Percentiles rank a stretch among this genome's conserved stretches.
These are phyloP conservation scores for Phoenicopterus ruber DNA, from an alignment of 2,113 vertebrate genomes.

Conservation along the genomic window DNA sequence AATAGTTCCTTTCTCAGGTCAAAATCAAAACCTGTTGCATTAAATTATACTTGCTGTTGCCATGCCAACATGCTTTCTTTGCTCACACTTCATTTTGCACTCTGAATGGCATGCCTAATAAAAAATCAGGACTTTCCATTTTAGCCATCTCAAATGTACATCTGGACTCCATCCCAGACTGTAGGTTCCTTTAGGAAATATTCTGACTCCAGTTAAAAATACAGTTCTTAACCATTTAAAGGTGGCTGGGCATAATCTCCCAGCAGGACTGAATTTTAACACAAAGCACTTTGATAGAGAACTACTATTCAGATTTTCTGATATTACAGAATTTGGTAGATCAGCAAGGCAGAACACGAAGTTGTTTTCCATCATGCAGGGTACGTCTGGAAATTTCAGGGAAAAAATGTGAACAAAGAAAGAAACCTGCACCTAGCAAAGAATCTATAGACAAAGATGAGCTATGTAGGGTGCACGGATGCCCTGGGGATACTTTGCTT, in stretches of 20 bases:
- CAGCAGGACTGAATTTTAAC: constrained; percentile 12
- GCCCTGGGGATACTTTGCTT: not conserved
- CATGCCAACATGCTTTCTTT: constrained; percentile 40
- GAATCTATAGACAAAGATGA: not conserved
- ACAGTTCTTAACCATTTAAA: constrained; percentile 35
- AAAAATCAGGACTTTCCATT: constrained; percentile 60
- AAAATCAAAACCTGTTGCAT: constrained; percentile 49
- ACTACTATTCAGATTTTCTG: not conserved
- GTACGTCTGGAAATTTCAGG: not conserved
- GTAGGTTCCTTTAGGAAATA: constrained; percentile 54
- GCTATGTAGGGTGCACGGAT: not conserved
- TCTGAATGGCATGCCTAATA: constrained; percentile 56
- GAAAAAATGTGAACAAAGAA: not conserved
- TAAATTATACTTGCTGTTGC: constrained; percentile 54
- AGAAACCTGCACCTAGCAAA: not conserved
- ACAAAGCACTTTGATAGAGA: not conserved
- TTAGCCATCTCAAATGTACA: constrained; percentile 56
- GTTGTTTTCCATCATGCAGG: not conserved
- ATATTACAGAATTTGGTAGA: not conserved
- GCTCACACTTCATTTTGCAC: constrained; percentile 51
- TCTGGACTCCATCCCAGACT: constrained; percentile 54
- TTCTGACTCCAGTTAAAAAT: constrained; percentile 35
- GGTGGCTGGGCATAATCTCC: not conserved
- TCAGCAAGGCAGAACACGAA: not conserved
- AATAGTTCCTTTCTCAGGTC: constrained; percentile 48